Conservation (phyloP, 2,888 invertebrate species). For the Polymixis flavicincta region DNA sequence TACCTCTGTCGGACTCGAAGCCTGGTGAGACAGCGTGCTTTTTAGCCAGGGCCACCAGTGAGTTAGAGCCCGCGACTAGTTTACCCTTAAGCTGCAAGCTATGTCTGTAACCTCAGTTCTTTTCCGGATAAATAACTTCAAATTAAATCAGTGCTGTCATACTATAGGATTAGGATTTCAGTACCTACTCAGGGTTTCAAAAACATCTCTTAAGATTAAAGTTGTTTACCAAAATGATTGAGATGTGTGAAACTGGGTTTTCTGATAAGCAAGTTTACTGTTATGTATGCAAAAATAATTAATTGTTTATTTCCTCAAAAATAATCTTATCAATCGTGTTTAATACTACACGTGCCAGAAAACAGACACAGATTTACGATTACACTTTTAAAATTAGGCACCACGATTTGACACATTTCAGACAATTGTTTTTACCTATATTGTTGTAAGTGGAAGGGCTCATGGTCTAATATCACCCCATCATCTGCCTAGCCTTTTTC, state of each 20-base stretch:
- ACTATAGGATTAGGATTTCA: not conserved
- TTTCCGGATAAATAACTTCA: no score
- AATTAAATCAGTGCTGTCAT: no score
- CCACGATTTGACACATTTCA: not conserved
- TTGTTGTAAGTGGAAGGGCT: no score
- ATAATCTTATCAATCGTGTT: constrained; percentile 31
- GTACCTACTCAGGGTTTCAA: not conserved
- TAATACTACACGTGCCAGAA: not conserved
- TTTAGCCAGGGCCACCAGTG: no score
- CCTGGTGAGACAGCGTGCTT: no score
- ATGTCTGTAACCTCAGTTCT: no score
- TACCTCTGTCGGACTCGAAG: no score
- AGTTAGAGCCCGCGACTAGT: no score
- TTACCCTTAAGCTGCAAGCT: no score
- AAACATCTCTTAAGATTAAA: not conserved
- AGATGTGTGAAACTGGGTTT: not conserved
- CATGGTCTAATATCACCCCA: no score
- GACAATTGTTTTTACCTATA: not conserved
- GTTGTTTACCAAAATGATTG: not conserved
- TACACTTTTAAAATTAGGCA: not conserved
- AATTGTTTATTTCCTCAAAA: constrained; percentile 15
- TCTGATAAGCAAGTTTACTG: not conserved
- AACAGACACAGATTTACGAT: constrained; percentile 7
- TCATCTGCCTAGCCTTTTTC: no score
- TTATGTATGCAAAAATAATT: not conserved